A percentile compares a stretch with the other conserved stretches of the same genome.
Evolutionary conservation across 2,113 vertebrate genomes (phyloP).

Genomic region (Apteryx mantelli): DNA sequence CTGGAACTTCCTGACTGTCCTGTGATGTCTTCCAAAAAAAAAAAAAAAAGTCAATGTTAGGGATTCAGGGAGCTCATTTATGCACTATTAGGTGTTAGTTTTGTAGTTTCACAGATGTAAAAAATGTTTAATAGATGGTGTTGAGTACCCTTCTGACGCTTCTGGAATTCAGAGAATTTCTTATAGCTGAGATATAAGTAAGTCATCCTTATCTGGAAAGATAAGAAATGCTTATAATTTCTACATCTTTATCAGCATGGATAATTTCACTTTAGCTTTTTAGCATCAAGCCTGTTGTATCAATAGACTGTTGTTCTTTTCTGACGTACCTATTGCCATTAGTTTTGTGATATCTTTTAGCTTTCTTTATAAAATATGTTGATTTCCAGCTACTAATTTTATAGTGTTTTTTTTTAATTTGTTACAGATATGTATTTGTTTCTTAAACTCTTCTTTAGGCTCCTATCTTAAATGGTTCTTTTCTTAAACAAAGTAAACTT

Average conservation of each 20-base stretch:
- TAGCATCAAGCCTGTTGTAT: not conserved
- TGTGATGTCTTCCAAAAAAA: not conserved
- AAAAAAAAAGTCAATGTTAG: not conserved
- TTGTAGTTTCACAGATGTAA: not conserved
- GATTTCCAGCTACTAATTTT: not conserved
- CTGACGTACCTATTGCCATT: not conserved
- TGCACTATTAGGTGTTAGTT: not conserved
- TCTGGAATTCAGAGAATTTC: not conserved
- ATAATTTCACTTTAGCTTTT: not conserved
- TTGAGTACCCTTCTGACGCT: not conserved
- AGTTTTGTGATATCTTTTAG: not conserved
- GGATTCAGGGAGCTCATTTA: not conserved
- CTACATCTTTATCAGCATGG: not conserved
- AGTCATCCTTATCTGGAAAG: not conserved
- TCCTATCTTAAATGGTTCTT: not conserved
- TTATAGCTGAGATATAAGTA: not conserved
- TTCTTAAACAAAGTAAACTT: not conserved
- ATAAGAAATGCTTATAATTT: not conserved
- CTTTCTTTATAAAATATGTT: not conserved
- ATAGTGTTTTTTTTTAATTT: not conserved
- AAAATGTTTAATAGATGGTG: not conserved
- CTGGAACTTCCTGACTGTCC: conserved; percentile 58
- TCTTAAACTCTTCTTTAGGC: not conserved
- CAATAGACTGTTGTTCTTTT: not conserved
- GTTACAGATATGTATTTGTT: not conserved